A percentile compares a stretch with the other conserved stretches of the same genome.
Evolutionary conservation across 64 coral and sea anemone species (phyloP).

Genomic region (Pachyseris speciosa): DNA sequence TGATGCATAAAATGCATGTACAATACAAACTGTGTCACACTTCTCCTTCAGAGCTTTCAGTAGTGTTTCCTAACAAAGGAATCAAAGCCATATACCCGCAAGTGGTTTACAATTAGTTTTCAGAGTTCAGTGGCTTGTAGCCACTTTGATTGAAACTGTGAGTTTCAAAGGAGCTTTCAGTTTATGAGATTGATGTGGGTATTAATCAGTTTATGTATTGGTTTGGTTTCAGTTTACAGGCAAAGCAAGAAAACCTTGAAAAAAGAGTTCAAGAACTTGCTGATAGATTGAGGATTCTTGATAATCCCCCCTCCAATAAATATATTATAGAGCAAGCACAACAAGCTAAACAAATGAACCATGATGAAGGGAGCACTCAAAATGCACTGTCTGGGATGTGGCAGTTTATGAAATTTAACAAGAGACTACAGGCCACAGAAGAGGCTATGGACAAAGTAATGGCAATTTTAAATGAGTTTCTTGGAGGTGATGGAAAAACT

Average conservation of each 20-base stretch:
- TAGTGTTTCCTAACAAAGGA: no score
- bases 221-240: slow-evolving; percentile 43
- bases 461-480: slow-evolving; percentile 85
- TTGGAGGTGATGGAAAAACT: slow-evolving; percentile 44
- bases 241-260: slow-evolving; percentile 64
- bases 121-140: no score
- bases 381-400: slow-evolving; percentile 62
- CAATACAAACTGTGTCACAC: no score
- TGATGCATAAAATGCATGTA: no score
- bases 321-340: slow-evolving; percentile 78
- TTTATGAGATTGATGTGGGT: no score
- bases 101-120: no score
- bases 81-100: no score
- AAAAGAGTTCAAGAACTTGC: slow-evolving; percentile 77
- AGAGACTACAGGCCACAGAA: slow-evolving; percentile 78
- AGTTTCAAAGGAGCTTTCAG: no score
- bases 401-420: slow-evolving; percentile 96
- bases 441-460: slow-evolving; percentile 89
- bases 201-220: neutral
- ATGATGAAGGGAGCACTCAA: neutral
- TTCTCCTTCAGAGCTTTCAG: no score
- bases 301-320: slow-evolving; percentile 76
- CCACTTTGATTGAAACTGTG: no score
- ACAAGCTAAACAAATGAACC: slow-evolving; percentile 2
- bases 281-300: slow-evolving; percentile 78